Percentiles rank a stretch among this genome's conserved stretches.
phyloP scores from a whole-genome alignment of 92 coral and sea anemone genomes.

The Siderastrea siderea region DNA sequence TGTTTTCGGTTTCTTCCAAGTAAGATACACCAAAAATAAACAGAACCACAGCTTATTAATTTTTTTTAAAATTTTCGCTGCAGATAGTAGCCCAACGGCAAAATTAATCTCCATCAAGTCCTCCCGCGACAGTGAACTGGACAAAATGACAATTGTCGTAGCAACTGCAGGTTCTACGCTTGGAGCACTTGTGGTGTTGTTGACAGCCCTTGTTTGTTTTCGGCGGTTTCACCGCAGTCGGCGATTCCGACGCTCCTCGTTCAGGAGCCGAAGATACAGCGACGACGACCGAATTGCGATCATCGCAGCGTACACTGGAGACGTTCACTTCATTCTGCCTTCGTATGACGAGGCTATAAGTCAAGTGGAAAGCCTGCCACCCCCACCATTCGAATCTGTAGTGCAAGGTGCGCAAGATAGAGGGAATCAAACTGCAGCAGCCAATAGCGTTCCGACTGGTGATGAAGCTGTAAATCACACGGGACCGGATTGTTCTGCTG shows the following conservation, averaged over 20 bases:
- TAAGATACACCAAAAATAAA: too few relatives aligned
- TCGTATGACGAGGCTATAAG: constrained; percentile 97
- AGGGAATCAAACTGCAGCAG: constrained; percentile 8
- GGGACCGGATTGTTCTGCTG: neutral
- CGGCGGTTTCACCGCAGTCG: constrained; percentile 94
- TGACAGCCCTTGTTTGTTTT: constrained; percentile 84
- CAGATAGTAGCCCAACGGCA: neutral
- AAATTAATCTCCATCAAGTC: neutral
- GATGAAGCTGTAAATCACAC: neutral
- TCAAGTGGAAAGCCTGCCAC: constrained; percentile 87
- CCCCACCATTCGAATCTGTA: constrained; percentile 90
- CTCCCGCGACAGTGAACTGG: constrained; percentile 60
- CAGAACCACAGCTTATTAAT: neutral
- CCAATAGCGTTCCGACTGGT: constrained; percentile 23
- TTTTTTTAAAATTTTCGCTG: neutral
- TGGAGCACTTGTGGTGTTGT: constrained; percentile 89
- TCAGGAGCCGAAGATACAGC: constrained; percentile 84
- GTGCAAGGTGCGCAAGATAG: constrained; percentile 25
- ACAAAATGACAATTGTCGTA: constrained; percentile 93
- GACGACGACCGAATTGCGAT: constrained; percentile 94
- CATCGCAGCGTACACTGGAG: constrained; percentile 87
- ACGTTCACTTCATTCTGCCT: constrained; percentile 90
- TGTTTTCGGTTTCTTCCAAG: too few relatives aligned
- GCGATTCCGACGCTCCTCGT: constrained; percentile 74
- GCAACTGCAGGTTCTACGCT: constrained; percentile 97